These are phyloP conservation scores for Saccostrea cuccullata DNA, from an alignment of 1,140 invertebrate genomes.

Conservation along the genomic window DNA sequence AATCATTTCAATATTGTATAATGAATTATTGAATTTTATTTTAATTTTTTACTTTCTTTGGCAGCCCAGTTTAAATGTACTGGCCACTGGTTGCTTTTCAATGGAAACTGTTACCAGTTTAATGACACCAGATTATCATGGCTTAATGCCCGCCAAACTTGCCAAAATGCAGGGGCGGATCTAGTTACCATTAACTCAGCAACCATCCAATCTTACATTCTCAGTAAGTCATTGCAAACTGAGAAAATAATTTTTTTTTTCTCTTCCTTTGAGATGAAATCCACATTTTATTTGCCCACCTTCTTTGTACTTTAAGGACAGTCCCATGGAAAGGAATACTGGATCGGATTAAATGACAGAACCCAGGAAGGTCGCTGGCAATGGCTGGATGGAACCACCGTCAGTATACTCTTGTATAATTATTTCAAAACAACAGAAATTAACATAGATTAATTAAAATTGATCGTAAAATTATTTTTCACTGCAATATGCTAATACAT, in stretches of 20 bases:
- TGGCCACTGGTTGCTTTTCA: conserved; percentile 49
- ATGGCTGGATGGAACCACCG: conserved; percentile 48
- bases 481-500: too few relatives aligned
- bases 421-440: neutral
- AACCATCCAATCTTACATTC: conserved; percentile 36
- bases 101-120: conserved; percentile 55
- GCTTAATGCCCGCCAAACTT: conserved; percentile 40
- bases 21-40: too few relatives aligned
- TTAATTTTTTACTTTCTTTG: neutral
- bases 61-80: conserved; percentile 59
- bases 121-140: conserved; percentile 47
- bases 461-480: too few relatives aligned
- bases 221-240: conserved; percentile 24
- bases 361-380: conserved; percentile 44
- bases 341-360: conserved; percentile 53
- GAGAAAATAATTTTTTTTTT: neutral
- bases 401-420: neutral
- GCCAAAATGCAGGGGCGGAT: conserved; percentile 1
- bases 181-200: conserved; percentile 38
- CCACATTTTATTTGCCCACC: neutral
- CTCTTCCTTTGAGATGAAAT: neutral
- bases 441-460: too few relatives aligned
- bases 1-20: too few relatives aligned
- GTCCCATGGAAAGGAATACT: conserved; percentile 45
- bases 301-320: conserved; percentile 38